These are phyloP conservation scores for Drosophila lini DNA, from an alignment of 1,140 invertebrate species.

Conservation along the genomic window DNA sequence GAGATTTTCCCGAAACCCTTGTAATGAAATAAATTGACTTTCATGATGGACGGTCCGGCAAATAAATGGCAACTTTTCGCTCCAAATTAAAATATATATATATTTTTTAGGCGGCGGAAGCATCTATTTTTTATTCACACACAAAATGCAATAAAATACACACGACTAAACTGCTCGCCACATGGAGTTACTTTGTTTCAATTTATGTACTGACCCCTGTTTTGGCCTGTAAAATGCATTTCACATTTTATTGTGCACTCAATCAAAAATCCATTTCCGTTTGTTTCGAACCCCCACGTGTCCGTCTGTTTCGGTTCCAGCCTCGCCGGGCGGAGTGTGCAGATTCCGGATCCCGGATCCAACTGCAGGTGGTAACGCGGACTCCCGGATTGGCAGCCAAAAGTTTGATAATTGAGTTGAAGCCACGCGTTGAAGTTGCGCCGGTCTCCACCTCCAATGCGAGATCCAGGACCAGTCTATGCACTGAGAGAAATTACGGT, in stretches of 20 bases:
- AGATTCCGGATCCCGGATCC: constrained; percentile 25
- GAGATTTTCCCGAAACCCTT: constrained; percentile 48
- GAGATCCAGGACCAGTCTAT: not conserved
- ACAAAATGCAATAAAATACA: constrained; percentile 48
- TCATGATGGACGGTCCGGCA: constrained; percentile 56
- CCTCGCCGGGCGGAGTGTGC: constrained; percentile 14
- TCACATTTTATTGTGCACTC: constrained; percentile 82
- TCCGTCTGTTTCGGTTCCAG: constrained; percentile 16
- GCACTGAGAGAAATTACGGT: constrained; percentile 2
- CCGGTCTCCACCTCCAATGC: constrained; percentile 5
- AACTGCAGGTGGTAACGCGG: constrained; percentile 31
- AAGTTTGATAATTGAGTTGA: constrained; percentile 81
- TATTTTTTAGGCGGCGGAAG: not conserved
- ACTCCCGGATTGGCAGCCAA: constrained; percentile 65
- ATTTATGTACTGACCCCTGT: constrained; percentile 39
- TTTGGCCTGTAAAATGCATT: constrained; percentile 77
- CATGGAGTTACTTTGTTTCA: constrained; percentile 25
- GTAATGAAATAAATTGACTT: constrained; percentile 82
- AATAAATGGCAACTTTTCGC: constrained; percentile 67
- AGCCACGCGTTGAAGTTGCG: constrained; percentile 58
- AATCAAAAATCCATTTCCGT: constrained; percentile 83
- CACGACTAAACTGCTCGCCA: constrained; percentile 58
- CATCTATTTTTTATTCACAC: constrained; percentile 23
- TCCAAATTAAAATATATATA: constrained; percentile 65
- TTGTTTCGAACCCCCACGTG: constrained; percentile 60